Conservation (phyloP, 2,113 vertebrate genomes). For the Thunnus maccoyii region DNA sequence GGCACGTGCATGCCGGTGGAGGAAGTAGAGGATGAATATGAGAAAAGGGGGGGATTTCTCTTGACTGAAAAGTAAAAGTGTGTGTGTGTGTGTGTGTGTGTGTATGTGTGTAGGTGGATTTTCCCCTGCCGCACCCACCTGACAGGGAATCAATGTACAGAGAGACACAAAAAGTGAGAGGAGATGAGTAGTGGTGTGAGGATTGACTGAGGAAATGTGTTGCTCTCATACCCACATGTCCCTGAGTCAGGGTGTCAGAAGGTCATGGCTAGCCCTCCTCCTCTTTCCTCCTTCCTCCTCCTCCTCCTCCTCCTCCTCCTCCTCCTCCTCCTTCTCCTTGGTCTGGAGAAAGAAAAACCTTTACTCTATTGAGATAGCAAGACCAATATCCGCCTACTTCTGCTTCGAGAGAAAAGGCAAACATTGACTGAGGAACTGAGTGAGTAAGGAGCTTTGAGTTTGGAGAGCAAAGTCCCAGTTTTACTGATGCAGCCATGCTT, state of each 20-base stretch:
- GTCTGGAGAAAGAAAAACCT: slow-evolving; percentile 63
- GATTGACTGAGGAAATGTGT: slow-evolving; percentile 49
- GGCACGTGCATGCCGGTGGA: slow-evolving; percentile 60
- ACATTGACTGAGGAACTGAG: slow-evolving; percentile 71
- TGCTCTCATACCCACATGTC: slow-evolving; percentile 54
- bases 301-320: slow-evolving; percentile 9
- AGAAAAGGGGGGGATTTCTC: neutral
- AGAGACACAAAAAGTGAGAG: slow-evolving; percentile 13
- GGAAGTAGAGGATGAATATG: slow-evolving; percentile 56
- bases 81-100: neutral
- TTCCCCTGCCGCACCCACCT: slow-evolving; percentile 55
- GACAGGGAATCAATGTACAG: slow-evolving; percentile 43
- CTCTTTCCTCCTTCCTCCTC: slow-evolving; percentile 10
- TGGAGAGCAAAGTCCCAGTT: slow-evolving; percentile 68
- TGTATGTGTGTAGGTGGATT: slow-evolving; percentile 39
- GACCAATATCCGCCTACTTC: slow-evolving; percentile 70
- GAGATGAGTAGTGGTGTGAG: slow-evolving; percentile 14
- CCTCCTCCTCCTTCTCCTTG: slow-evolving; percentile 50
- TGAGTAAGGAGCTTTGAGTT: slow-evolving; percentile 55
- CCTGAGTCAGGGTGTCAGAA: slow-evolving; percentile 65
- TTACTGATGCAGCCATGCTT: slow-evolving; percentile 19
- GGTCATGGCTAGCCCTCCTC: slow-evolving; percentile 58
- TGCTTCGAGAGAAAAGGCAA: slow-evolving; percentile 69
- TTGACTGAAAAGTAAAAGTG: slow-evolving; percentile 60
- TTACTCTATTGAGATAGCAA: slow-evolving; percentile 63